Evolutionary conservation across 2,888 invertebrate genomes (phyloP).

Genomic region (Cotesia congregata): DNA sequence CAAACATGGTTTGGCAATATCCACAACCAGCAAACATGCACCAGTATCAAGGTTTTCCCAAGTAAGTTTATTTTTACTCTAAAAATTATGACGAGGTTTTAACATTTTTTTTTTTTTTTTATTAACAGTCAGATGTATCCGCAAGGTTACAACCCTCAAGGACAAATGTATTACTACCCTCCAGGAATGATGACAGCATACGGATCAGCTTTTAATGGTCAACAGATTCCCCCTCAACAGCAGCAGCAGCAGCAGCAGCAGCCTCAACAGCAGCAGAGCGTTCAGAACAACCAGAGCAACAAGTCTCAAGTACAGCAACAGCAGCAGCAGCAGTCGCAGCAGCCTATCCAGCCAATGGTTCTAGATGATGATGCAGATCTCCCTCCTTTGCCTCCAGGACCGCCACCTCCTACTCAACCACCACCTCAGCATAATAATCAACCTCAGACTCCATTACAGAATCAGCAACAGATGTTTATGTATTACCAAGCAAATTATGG

Average conservation of each 20-base stretch:
- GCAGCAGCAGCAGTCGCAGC: slow-evolving; percentile 57
- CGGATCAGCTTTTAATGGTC: slow-evolving; percentile 62
- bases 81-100: background rate
- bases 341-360: slow-evolving; percentile 70
- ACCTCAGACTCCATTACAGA: slow-evolving; percentile 67
- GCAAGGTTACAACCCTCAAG: slow-evolving; percentile 62
- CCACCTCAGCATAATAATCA: slow-evolving; percentile 60
- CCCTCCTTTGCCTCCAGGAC: slow-evolving; percentile 76
- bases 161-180: slow-evolving; percentile 66
- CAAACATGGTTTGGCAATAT: slow-evolving; percentile 69
- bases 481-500: slow-evolving; percentile 61
- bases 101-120: background rate
- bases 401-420: slow-evolving; percentile 70
- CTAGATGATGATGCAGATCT: slow-evolving; percentile 71
- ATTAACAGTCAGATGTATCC: slow-evolving; percentile 62
- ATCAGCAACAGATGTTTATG: slow-evolving; percentile 58
- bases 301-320: slow-evolving; percentile 58
- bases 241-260: slow-evolving; percentile 51
- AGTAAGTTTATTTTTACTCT: slow-evolving; percentile 54
- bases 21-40: slow-evolving; percentile 66
- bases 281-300: slow-evolving; percentile 60
- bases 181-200: slow-evolving; percentile 66
- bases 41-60: slow-evolving; percentile 64
- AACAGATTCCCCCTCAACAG: slow-evolving; percentile 59
- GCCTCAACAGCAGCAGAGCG: slow-evolving; percentile 39